Conservation (phyloP, 1,140 invertebrate species). For the Octopus sinensis region DNA sequence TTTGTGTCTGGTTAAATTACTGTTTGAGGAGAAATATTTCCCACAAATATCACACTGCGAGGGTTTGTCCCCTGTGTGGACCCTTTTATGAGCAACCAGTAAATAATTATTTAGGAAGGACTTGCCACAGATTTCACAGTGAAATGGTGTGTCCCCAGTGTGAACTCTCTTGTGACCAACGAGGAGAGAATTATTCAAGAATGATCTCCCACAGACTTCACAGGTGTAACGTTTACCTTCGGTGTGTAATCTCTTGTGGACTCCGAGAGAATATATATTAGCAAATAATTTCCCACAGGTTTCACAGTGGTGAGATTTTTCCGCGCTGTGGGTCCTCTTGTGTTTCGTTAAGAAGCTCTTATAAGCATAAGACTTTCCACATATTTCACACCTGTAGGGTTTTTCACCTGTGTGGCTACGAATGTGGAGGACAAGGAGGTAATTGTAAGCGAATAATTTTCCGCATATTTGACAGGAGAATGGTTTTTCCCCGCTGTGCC, state of each 20-base stretch:
- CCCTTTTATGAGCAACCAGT: no score
- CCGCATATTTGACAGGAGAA: slow-evolving; percentile 4
- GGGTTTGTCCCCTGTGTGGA: no score
- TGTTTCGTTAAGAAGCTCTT: neutral
- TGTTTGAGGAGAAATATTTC: no score
- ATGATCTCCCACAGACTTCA: no score
- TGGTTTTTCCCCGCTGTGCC: slow-evolving; percentile 10
- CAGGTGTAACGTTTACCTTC: no score
- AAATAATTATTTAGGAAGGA: no score
- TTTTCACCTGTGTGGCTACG: slow-evolving; percentile 14
- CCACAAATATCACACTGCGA: no score
- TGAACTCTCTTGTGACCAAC: no score
- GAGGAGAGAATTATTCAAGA: no score
- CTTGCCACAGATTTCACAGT: no score
- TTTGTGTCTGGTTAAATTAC: no score
- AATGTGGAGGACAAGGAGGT: neutral
- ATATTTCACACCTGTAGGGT: slow-evolving; percentile 8
- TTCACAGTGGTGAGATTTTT: neutral
- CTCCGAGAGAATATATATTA: neutral
- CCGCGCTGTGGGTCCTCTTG: neutral
- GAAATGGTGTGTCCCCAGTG: no score
- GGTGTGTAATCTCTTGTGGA: neutral
- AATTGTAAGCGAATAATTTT: slow-evolving; percentile 1
- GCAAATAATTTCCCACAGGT: neutral
- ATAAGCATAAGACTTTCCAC: neutral